Conservation (phyloP, 2,797 vertebrate species). For the Philypnodon macrostomus region DNA sequence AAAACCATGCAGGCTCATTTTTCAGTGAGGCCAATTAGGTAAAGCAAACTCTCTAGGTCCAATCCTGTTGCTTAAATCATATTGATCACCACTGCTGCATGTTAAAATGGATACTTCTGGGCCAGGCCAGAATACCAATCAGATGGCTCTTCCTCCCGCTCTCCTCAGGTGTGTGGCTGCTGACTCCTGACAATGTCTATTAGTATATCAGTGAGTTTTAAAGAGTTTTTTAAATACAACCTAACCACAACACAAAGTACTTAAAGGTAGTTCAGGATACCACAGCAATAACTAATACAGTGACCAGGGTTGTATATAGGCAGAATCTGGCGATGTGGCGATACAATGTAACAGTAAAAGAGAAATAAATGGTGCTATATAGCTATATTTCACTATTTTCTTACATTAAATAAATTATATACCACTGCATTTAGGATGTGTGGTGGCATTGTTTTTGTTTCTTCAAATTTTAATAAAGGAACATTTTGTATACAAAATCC, state of each 20-base stretch:
- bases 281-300: neutral
- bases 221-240: conserved; percentile 4
- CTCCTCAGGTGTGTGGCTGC: conserved; percentile 46
- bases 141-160: conserved; percentile 23
- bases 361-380: too few species aligned
- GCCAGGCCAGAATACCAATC: conserved; percentile 67
- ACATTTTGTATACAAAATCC: too few species aligned
- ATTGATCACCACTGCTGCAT: conserved; percentile 77
- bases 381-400: too few species aligned
- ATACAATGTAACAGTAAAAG: too few species aligned
- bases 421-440: too few species aligned
- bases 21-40: conserved; percentile 81
- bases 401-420: too few species aligned
- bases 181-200: conserved; percentile 54
- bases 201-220: neutral
- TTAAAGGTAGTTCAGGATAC: neutral
- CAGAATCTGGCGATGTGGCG: too few species aligned
- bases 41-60: conserved; percentile 77
- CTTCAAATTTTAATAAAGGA: too few species aligned
- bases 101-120: conserved; percentile 78
- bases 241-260: neutral
- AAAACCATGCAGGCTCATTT: conserved; percentile 75
- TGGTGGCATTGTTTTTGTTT: too few species aligned
- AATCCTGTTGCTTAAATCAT: conserved; percentile 79
- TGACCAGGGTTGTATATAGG: too few species aligned